Conservation (phyloP, 2,888 invertebrate genomes). For the Acanthopleura granulata region DNA sequence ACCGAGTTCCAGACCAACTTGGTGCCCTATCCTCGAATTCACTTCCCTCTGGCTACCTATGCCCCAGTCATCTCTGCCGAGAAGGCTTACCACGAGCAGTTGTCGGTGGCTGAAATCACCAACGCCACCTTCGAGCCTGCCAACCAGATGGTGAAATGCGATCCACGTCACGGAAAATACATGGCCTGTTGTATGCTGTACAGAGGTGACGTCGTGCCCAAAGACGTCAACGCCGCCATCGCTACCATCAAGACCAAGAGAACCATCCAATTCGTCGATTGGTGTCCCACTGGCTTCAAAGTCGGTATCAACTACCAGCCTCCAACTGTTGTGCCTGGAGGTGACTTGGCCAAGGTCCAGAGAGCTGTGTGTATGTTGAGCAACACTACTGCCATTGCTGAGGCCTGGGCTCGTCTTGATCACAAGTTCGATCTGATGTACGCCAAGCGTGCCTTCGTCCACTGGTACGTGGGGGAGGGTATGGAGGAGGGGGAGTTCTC, state of each 20-base stretch:
- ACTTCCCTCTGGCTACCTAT: neutral
- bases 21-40: neutral
- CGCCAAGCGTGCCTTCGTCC: neutral
- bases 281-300: constrained; percentile 5
- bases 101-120: neutral
- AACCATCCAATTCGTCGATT: constrained; percentile 1
- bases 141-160: neutral
- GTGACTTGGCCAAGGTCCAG: constrained; percentile 1
- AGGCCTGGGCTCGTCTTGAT: constrained; percentile 7
- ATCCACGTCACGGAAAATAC: constrained; percentile 5
- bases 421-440: constrained; percentile 5
- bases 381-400: constrained; percentile 92
- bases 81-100: neutral
- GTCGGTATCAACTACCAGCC: constrained; percentile 10
- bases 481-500: constrained; percentile 5
- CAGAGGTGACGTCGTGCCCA: neutral
- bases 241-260: constrained; percentile 10
- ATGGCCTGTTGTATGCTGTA: constrained; percentile 4
- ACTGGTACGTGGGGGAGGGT: constrained; percentile 4
- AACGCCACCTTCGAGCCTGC: neutral
- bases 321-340: neutral
- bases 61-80: neutral
- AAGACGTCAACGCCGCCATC: neutral
- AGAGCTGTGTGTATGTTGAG: constrained; percentile 79
- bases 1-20: constrained; percentile 8